Conservation (phyloP, 1,140 invertebrate genomes). For the Sarcophaga bullata region DNA sequence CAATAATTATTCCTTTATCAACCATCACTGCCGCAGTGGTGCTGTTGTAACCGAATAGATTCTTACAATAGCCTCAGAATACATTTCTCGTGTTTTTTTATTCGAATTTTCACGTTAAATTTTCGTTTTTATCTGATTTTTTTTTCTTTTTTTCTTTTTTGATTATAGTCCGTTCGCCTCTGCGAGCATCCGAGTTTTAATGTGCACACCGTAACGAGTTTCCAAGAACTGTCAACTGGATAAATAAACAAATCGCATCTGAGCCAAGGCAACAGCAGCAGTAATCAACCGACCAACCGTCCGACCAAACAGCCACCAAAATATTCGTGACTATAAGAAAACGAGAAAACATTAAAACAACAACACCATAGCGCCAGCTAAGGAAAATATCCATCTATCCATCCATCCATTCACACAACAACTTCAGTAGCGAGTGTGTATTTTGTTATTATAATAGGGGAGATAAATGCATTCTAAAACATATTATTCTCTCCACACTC, state of each 20-base stretch:
- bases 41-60: neutral
- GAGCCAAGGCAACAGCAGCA: conserved; percentile 41
- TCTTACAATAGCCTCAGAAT: neutral
- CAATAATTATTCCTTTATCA: too few species aligned
- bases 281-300: neutral
- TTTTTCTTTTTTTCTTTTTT: neutral
- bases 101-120: neutral
- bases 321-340: conserved; percentile 27
- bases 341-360: neutral
- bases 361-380: conserved; percentile 25
- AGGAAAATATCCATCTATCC: conserved; percentile 1
- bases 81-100: neutral
- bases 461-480: conserved; percentile 6
- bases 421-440: neutral
- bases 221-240: conserved; percentile 58
- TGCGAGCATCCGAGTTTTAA: conserved; percentile 44
- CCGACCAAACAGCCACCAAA: conserved; percentile 22
- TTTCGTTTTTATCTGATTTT: neutral
- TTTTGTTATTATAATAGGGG: neutral
- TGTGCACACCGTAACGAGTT: conserved; percentile 62
- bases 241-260: conserved; percentile 54
- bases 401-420: neutral
- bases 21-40: too few species aligned
- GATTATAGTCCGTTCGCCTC: neutral
- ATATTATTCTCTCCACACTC: neutral